Evolutionary conservation across 2,113 vertebrate genomes (phyloP).

Genomic region (Chunga burmeisteri): DNA sequence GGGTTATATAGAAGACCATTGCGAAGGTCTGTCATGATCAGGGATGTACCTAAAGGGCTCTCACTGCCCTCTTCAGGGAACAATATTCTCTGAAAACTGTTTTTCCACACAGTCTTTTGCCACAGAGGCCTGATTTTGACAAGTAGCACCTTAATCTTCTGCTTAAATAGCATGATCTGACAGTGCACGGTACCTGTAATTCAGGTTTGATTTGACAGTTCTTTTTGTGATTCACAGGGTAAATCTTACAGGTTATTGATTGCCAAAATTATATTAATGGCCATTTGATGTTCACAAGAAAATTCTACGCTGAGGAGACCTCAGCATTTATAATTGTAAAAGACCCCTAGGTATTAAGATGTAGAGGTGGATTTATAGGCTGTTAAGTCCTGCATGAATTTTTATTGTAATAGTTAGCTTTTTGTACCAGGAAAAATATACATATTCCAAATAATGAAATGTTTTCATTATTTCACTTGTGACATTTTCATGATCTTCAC

Average conservation of each 20-base stretch:
- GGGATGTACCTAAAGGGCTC: not conserved
- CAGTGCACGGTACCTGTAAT: not conserved
- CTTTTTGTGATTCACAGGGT: not conserved
- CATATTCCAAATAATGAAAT: not conserved
- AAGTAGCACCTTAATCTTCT: not conserved
- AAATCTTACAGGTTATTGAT: not conserved
- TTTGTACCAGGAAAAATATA: not conserved
- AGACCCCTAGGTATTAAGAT: not conserved
- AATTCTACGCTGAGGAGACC: not conserved
- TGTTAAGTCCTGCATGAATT: not conserved
- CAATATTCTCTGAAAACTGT: not conserved
- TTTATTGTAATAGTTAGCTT: not conserved
- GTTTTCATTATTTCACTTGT: not conserved
- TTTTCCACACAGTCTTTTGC: not conserved
- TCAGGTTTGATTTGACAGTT: not conserved
- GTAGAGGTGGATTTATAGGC: not conserved
- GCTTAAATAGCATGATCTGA: not conserved
- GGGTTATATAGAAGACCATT: not conserved
- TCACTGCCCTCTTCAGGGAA: not conserved
- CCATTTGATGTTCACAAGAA: not conserved
- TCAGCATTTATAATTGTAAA: not conserved
- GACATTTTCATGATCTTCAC: not conserved
- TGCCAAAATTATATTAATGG: not conserved
- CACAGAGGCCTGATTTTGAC: not conserved
- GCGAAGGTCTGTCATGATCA: not conserved